Conservation (phyloP, 1,140 invertebrate species). For the Monomorium pharaonis region DNA sequence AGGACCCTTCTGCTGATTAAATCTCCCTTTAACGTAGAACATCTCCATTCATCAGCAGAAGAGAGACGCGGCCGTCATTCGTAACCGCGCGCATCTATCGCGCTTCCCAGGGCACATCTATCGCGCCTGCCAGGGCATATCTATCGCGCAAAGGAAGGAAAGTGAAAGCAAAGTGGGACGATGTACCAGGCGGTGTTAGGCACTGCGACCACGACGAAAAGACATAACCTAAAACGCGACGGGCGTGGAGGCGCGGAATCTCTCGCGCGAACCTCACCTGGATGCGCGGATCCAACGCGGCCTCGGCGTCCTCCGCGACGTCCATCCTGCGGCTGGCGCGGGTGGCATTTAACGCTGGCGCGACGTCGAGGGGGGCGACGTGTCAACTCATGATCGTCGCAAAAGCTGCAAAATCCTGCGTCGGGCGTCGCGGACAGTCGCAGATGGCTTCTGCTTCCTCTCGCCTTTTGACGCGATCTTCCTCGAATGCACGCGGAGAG, state of each 20-base stretch:
- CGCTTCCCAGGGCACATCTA: not conserved
- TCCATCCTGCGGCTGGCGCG: constrained; percentile 78
- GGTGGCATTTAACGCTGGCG: constrained; percentile 73
- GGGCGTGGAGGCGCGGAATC: constrained; percentile 45
- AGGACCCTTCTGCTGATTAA: not conserved
- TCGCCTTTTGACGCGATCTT: not conserved
- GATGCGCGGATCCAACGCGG: constrained; percentile 82
- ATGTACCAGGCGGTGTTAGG: constrained; percentile 80
- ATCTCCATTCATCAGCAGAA: not conserved
- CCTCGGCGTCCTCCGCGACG: constrained; percentile 82
- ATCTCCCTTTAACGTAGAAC: not conserved
- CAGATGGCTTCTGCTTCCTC: not conserved
- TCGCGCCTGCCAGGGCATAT: not conserved
- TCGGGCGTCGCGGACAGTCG: no score
- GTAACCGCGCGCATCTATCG: not conserved
- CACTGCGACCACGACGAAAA: constrained; percentile 49
- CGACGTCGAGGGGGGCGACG: not conserved
- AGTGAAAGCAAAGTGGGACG: constrained; percentile 80
- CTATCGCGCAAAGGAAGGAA: constrained; percentile 11
- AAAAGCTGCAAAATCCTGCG: not conserved
- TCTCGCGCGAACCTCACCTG: constrained; percentile 72
- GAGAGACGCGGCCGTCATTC: not conserved
- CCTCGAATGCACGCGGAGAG: no score
- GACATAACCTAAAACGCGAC: constrained; percentile 47
- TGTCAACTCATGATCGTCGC: constrained; percentile 39